Base-by-base conservation (phyloP, 2,113 vertebrate species). In the Tretioscincus oriximinensis region DNA sequence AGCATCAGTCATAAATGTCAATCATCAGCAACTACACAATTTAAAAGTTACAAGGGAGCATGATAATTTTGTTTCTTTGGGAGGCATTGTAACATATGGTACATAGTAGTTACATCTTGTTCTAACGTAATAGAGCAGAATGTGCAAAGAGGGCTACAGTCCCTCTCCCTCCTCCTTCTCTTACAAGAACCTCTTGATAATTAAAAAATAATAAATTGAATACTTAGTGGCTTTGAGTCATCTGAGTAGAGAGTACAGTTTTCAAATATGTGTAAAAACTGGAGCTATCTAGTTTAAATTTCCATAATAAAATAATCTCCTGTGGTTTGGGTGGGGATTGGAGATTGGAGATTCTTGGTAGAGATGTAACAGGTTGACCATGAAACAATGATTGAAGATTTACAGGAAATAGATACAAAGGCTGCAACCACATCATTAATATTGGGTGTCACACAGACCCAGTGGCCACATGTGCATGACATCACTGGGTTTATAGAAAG, bases 81-180 rank as follows among this genome's bases (percentile, higher is more conserved):
- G 28, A 66, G 65, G 11, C 3, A 18, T 90, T 88, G 90, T 86
- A 86, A 88, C 85, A 72, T 76, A 90, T 35, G 80, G 87, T 86
- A 88, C 85, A 86, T 89, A 91, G 76, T 84, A 69, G 21, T 41
- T 29, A 29, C 78, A 87, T 86, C 91, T 91, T 91, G 87, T 81
- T 88, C 77, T 90, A 72, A 76, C 64, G 87, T 10, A 73, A 71
- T 69, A 80, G 85, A 92, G 86, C 77, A 93, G 90, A 90, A 88
- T 91, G 88, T 89, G 90, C 87, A 88, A 83, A 58, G 89, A 87
- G 81, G 89, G 88, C 82, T 87, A 82, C 85, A 78, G 82, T 90
- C 84, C 86, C 81, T 10, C 22, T 47, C 51, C 10, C 83, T 51
- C 84, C 86, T 90, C 82, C 84, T 49, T 41, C 35, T 41, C 35